Evolutionary conservation across 1,140 invertebrate genomes (phyloP), one percentile per base, ranked within the genome.

Genomic region (Zaprionus nigranus): DNA sequence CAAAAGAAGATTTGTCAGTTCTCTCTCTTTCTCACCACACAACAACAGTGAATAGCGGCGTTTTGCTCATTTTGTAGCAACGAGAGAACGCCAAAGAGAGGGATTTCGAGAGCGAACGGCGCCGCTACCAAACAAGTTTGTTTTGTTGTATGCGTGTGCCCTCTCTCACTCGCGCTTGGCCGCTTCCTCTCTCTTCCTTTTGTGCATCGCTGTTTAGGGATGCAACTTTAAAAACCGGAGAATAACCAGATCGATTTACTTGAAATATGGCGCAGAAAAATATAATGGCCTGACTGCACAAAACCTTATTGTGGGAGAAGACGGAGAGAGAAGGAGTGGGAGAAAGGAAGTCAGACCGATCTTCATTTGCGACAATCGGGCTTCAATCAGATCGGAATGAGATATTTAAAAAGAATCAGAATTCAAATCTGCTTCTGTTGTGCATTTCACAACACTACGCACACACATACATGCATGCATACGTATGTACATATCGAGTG

Each of bases 391-490:
- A 63, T 38, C 15, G 11, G 28, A 40, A 6, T 43, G 26, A 60
- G 26, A 51, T 46, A 46, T 46, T 68, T 38, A n/a, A n/a, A 65
- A 56, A 59, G 70, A 74, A 74, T 61, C 51, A 58, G 40, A 82
- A 84, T 78, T 77, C 57, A 65, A 76, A 72, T 76, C 74, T 66
- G 62, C 20, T 28, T 22, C 26, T 17, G 53, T 24, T 49, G 43
- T 90, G 85, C 84, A 84, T 85, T 90, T 79, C 80, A 75, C 84
- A 90, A 88, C 84, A 90, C 85, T 88, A 49, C 53, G 70, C 66
- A 63, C 53, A 71, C 58, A 70, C 53, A 78, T 54, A 67, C 46
- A 77, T 34, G n/a, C 5, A 65, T 24, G 5, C 28, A 28, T 53
- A 63, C 9, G 24, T 56, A 56, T 54, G 15, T 65, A 43, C 43